Base-by-base conservation (phyloP, 1,140 invertebrate species). In the Andrena cerasifolii region DNA sequence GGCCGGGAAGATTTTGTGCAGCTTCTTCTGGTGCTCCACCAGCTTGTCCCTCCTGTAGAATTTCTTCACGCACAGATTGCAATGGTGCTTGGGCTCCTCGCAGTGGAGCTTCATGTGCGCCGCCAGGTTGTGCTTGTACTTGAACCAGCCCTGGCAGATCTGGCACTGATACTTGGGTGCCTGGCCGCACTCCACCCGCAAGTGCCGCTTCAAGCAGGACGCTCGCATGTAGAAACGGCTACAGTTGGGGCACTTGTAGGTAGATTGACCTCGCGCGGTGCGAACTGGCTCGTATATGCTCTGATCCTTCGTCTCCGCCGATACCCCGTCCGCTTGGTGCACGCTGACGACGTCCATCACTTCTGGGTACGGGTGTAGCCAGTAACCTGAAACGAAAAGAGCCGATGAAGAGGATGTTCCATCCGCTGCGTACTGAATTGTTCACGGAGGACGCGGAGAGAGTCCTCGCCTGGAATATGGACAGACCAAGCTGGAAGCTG, bases 151-250 rank as follows among this genome's bases (percentile, higher is more conserved):
- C 70, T 87, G 80, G 80, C 93, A 94, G 43, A 91, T 84, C 16
- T 88, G 87, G 79, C 93, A 94, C 56, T 91, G 89, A 83, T 93
- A 93, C 53, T 90, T 88, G 0, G 93, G 93, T 21, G 83, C 78
- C 58, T 91, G 92, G 31, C 89, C 90, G 58, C 92, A 93, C 66
- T 93, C 92, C 18, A 93, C 90, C 36, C 93, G 89, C 72, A 94
- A 86, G 82, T 94, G 94, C 7, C 94, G 92, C 82, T 91, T 94
- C 65, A 94, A 68, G 24, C 93, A 94, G 78, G 93, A 94, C 45
- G 92, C 89, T 58, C 94, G 87, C 87, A 93, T 93, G 89, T 95
- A 95, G 58, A 90, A 91, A 83, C 94, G 94, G 72, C 89, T 90
- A 86, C 94, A 94, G 54, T 93, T 94, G 12, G 93, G 92, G 86